Conservation (phyloP, 2,113 vertebrate genomes). For the Mus pahari region DNA sequence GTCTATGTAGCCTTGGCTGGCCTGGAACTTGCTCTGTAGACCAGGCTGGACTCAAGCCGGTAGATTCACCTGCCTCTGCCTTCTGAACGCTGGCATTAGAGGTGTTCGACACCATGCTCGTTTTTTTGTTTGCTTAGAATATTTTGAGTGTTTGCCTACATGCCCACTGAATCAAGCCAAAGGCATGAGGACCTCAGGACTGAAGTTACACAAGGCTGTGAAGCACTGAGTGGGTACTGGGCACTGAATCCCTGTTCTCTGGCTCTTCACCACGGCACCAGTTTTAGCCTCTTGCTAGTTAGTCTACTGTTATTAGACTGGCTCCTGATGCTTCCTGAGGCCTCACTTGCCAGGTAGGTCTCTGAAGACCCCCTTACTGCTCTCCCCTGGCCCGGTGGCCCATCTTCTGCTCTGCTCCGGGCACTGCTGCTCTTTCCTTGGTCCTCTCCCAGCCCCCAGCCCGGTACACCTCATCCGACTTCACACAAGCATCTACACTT, state of each 20-base stretch:
- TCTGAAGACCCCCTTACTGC: background rate
- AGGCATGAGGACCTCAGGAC: background rate
- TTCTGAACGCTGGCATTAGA: background rate
- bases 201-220: background rate
- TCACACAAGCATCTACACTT: background rate
- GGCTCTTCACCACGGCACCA: background rate
- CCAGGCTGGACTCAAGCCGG: background rate
- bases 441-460: background rate
- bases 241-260: background rate
- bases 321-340: background rate
- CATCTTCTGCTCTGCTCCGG: too few relatives aligned
- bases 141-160: background rate
- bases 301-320: background rate
- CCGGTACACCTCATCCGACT: background rate
- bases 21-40: background rate
- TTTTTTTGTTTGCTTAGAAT: background rate
- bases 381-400: fast-evolving
- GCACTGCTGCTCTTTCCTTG: too few relatives aligned
- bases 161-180: background rate
- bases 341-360: background rate
- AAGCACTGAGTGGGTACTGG: background rate
- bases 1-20: background rate
- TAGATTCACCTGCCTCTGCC: background rate
- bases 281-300: background rate
- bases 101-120: background rate